Conservation (phyloP, 2,797 vertebrate genomes). For the Hafferia zeledoni region DNA sequence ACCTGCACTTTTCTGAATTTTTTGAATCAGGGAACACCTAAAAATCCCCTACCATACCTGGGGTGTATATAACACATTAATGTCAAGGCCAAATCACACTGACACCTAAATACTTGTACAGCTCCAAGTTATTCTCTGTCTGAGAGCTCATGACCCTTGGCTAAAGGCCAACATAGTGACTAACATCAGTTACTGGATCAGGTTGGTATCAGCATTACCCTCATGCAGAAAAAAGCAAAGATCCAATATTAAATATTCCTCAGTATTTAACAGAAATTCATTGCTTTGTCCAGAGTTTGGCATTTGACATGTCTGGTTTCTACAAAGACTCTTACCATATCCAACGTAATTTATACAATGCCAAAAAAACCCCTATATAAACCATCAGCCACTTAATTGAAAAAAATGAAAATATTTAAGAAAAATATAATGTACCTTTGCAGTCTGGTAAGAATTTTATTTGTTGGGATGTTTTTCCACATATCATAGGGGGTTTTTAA, state of each 20-base stretch:
- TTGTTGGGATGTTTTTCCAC: background rate
- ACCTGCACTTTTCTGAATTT: background rate
- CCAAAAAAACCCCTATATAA: slow-evolving; percentile 40
- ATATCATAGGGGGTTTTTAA: background rate
- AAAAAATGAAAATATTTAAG: background rate
- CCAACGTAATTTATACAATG: background rate
- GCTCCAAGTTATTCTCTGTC: background rate
- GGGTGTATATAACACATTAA: background rate
- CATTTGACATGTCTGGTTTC: background rate
- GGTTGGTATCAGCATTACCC: background rate
- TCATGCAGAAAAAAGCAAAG: background rate
- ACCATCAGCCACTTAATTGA: background rate
- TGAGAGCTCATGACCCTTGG: background rate
- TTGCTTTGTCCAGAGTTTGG: background rate
- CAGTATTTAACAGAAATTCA: background rate
- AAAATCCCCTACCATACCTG: background rate
- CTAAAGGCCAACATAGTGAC: background rate
- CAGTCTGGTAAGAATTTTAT: background rate
- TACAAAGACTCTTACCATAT: background rate
- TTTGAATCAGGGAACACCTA: background rate
- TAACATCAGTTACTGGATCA: background rate
- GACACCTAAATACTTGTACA: background rate
- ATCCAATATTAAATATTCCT: background rate
- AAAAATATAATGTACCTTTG: background rate
- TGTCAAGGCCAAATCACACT: background rate